Base-by-base conservation (phyloP, 2,797 vertebrate genomes). In the Peromyscus aztecus region DNA sequence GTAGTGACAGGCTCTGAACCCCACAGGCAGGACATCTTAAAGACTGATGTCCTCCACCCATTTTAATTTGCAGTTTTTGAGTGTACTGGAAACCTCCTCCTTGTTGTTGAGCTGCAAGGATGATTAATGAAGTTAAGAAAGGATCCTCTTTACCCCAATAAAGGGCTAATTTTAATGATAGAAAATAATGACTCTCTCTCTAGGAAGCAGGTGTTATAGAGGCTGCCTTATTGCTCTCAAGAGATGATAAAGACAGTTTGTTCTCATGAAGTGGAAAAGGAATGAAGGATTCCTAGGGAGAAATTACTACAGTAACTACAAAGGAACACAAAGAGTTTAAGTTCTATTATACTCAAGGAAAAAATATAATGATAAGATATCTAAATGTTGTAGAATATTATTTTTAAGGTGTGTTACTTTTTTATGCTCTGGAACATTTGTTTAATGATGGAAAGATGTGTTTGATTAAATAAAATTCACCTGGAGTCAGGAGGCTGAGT, bases 341-440 rank as follows among this genome's bases (percentile, higher is more conserved):
- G 11, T 81, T 76, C 57, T 57, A 75, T 92, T 92, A 75, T 49
- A 91, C 1, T n/a, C 49, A 3, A 67, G 34, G 8, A 37, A 61
- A 59, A 81, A 83, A 78, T 61, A 52, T 40, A 49, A 76, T 83
- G n/a, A 81, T 21, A 81, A 71, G 61, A 93, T 94, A 61, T 61
- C 6, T 55, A 55, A 14, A 52, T 52, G 52, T 52, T 52, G 13
- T 52, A 52, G 52, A 52, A 52, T 52, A 52, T 52, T 52, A 52
- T 52, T 52, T 52, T 52, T 52, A 52, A 52, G 52, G 52, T 52
- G 52, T 52, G 52, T 52, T 52, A 52, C 13, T 52, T 52, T 52
- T 52, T 52, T 52, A 52, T 52, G 52, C 52, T 52, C 13, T 2
- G 52, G 12, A 52, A 52, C 12, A 14, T 52, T 13, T 52, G 52